Evolutionary conservation across 1,140 invertebrate genomes (phyloP).

Genomic region (Pogonomyrmex californicus): DNA sequence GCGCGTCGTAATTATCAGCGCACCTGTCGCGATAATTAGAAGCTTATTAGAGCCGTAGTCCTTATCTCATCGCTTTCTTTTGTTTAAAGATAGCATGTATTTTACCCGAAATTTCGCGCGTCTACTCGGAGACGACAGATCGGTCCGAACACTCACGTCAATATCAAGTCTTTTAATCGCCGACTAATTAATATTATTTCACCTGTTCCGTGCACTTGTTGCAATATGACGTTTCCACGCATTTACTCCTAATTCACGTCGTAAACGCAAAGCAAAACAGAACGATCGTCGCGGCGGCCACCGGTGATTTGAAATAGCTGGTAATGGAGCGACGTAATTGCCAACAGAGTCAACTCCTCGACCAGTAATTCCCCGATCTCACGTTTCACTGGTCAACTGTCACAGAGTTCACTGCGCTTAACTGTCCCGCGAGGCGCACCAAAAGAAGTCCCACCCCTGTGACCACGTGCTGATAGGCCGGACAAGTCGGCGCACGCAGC

Average conservation of each 20-base stretch:
- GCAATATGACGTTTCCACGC: conserved; percentile 63
- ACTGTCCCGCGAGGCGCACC: conserved; percentile 45
- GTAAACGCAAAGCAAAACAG: neutral
- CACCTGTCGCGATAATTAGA: conserved; percentile 78
- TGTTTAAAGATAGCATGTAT: neutral
- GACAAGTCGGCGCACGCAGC: conserved; percentile 72
- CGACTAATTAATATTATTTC: conserved; percentile 57
- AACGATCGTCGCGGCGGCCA: neutral
- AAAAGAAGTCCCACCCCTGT: conserved; percentile 43
- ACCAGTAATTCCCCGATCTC: neutral
- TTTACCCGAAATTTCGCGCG: neutral
- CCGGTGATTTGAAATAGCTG: neutral
- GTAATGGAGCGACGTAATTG: neutral
- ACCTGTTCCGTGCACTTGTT: conserved; percentile 62
- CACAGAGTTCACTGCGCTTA: conserved; percentile 54
- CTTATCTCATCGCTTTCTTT: conserved; percentile 57
- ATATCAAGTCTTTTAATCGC: conserved; percentile 39
- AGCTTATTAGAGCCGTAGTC: conserved; percentile 75
- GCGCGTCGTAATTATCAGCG: conserved; percentile 74
- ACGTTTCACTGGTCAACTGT: conserved; percentile 43
- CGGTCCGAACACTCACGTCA: conserved; percentile 29
- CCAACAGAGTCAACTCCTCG: neutral
- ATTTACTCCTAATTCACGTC: conserved; percentile 19
- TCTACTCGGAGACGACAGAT: neutral
- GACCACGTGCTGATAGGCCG: conserved; percentile 70